Evolutionary conservation across 2,113 vertebrate species (phyloP).

Genomic region (Apistogramma diplotaenia): DNA sequence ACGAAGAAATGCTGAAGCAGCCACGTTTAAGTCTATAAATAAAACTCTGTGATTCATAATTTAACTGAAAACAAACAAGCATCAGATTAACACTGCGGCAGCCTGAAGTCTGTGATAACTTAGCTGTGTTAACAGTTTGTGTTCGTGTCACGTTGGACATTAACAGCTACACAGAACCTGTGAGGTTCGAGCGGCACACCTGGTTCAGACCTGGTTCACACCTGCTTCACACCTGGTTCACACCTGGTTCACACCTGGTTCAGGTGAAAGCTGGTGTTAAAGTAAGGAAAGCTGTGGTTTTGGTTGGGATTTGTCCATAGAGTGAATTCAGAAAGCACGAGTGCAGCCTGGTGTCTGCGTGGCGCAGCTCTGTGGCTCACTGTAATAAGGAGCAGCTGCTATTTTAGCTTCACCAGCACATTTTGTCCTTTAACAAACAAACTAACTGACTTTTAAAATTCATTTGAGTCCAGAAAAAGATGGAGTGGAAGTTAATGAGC

Average conservation of each 20-base stretch:
- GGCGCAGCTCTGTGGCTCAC: constrained; percentile 35
- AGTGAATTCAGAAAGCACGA: background rate
- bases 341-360: constrained; percentile 2
- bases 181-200: too few relatives aligned
- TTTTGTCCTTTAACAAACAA: constrained; percentile 57
- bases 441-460: constrained; percentile 58
- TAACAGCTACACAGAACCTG: background rate
- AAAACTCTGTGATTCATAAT: background rate
- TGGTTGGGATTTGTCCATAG: background rate
- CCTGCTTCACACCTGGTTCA: background rate
- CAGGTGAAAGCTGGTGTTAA: background rate
- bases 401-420: constrained; percentile 42
- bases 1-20: background rate
- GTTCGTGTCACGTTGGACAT: background rate
- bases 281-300: background rate
- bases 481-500: constrained; percentile 29
- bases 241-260: background rate
- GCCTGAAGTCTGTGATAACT: background rate
- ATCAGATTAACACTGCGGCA: too few relatives aligned
- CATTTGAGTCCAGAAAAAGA: constrained; percentile 58
- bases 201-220: background rate
- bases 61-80: background rate
- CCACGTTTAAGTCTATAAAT: background rate
- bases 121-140: background rate
- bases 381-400: constrained; percentile 66